phyloP scores from a whole-genome alignment of 2,888 invertebrate species.

The Cosmia pyralina region DNA sequence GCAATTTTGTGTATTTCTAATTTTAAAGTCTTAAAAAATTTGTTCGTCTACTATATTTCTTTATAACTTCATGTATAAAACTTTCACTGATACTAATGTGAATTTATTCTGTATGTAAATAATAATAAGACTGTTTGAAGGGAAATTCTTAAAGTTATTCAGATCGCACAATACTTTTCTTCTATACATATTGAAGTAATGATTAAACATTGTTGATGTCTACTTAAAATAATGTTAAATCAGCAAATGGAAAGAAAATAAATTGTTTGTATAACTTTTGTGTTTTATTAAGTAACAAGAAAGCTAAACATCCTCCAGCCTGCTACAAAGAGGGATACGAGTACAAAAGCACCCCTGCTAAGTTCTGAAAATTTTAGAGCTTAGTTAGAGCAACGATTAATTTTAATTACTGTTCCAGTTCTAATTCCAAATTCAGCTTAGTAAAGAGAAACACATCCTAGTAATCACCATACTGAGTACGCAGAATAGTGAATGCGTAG shows the following conservation, averaged over 20 bases:
- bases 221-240: constrained; percentile 75
- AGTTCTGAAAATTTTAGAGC: not conserved
- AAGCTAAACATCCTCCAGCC: not conserved
- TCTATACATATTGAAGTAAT: constrained; percentile 73
- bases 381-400: not conserved
- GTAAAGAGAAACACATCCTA: not conserved
- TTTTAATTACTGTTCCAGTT: not conserved
- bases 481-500: not conserved
- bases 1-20: constrained; percentile 42
- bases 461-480: not conserved
- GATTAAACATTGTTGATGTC: constrained; percentile 78
- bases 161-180: constrained; percentile 85
- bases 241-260: constrained; percentile 75
- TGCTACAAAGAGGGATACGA: not conserved
- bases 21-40: constrained; percentile 52
- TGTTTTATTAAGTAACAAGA: constrained; percentile 54
- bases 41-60: constrained; percentile 37
- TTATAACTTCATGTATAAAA: constrained; percentile 49
- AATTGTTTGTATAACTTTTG: constrained; percentile 73
- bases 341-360: not conserved
- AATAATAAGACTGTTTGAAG: constrained; percentile 82
- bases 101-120: constrained; percentile 71
- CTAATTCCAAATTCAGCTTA: not conserved
- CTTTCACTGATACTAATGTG: constrained; percentile 51
- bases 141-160: constrained; percentile 75